phyloP scores from a whole-genome alignment of 2,113 vertebrate species.

The Dipodomys spectabilis region DNA sequence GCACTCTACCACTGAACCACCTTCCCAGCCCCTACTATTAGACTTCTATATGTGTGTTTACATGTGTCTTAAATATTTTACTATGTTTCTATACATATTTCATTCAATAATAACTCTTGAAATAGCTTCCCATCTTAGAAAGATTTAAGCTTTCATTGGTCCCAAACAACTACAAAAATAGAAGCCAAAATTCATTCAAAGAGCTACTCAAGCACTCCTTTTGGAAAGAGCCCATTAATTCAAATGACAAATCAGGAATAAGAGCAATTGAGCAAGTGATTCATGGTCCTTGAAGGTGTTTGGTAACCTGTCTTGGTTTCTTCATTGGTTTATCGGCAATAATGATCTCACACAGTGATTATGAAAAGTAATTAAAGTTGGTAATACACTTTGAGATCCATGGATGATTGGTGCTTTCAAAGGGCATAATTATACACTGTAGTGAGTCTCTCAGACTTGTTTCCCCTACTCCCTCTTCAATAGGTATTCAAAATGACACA shows the following conservation, averaged over 20 bases:
- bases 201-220: constrained; percentile 11
- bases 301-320: constrained; percentile 67
- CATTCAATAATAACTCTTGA: constrained; percentile 45
- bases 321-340: constrained; percentile 60
- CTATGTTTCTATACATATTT: constrained; percentile 47
- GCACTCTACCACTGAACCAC: too few relatives aligned
- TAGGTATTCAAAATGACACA: constrained; percentile 59
- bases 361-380: constrained; percentile 73
- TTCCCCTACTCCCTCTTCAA: constrained; percentile 59
- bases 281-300: constrained; percentile 55
- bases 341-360: constrained; percentile 59
- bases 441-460: constrained; percentile 27
- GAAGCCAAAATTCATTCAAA: constrained; percentile 60
- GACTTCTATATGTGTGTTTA: background rate
- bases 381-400: constrained; percentile 65
- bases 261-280: constrained; percentile 54
- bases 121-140: constrained; percentile 59
- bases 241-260: constrained; percentile 51
- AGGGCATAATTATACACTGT: constrained; percentile 64
- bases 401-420: constrained; percentile 59
- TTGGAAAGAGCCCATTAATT: constrained; percentile 56
- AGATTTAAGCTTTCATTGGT: constrained; percentile 21
- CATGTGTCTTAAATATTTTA: constrained; percentile 63
- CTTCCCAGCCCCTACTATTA: too few relatives aligned
- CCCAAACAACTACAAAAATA: constrained; percentile 39